Evolutionary conservation across 2,888 invertebrate species (phyloP).

Genomic region (Brachyptera putata): DNA sequence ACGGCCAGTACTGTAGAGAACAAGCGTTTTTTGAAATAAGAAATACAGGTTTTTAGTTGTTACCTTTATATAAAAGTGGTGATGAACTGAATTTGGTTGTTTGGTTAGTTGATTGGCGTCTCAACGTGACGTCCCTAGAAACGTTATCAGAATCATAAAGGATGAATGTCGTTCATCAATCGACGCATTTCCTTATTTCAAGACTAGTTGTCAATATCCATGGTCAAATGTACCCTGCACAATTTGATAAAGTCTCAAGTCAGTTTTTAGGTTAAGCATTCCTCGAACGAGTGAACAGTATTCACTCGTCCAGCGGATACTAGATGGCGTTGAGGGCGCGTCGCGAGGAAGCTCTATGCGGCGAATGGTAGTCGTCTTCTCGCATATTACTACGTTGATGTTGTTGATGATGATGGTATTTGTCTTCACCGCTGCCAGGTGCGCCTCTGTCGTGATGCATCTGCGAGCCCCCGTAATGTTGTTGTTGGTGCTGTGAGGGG

Average conservation of each 20-base stretch:
- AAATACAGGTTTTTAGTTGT: background rate
- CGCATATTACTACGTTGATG: constrained; percentile 46
- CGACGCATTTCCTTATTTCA: too few species aligned
- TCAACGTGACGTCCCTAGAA: too few species aligned
- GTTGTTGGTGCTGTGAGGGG: constrained; percentile 18
- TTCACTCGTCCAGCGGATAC: constrained; percentile 39
- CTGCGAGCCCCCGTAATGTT: constrained; percentile 43
- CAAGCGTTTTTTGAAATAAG: constrained; percentile 8
- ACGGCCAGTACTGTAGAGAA: constrained; percentile 22
- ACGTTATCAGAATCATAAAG: too few species aligned
- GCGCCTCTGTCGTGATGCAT: constrained; percentile 39
- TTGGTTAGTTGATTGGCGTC: too few species aligned
- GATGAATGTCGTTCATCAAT: too few species aligned
- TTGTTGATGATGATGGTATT: constrained; percentile 36
- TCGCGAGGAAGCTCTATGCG: constrained; percentile 56
- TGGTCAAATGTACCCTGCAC: constrained; percentile 1
- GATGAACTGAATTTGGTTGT: too few species aligned
- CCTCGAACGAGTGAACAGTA: background rate
- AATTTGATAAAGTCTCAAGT: background rate
- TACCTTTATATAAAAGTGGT: too few species aligned
- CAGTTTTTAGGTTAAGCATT: background rate
- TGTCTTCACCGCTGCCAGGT: constrained; percentile 32
- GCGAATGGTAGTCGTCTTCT: constrained; percentile 47
- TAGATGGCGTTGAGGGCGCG: constrained; percentile 72
- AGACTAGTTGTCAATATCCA: background rate